phyloP scores from a whole-genome alignment of 2,888 invertebrate genomes.

The Omphaloscelis lunosa region DNA sequence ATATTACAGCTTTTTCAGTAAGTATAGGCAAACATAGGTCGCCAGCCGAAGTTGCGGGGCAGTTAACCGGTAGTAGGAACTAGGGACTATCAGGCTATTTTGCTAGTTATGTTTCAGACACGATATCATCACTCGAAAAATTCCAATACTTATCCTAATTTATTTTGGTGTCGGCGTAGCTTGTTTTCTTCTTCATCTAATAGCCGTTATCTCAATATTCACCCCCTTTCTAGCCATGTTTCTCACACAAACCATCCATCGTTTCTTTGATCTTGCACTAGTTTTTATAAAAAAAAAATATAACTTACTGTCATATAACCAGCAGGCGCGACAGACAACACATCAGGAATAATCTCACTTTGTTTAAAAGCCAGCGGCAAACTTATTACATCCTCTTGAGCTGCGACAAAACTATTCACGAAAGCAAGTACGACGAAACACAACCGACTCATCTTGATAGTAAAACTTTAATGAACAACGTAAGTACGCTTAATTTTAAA shows the following conservation, averaged over 20 bases:
- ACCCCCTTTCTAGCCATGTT: too few relatives aligned
- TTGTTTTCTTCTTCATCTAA: background rate
- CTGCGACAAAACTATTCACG: background rate
- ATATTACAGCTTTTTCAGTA: too few relatives aligned
- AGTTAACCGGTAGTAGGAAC: too few relatives aligned
- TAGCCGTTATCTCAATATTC: background rate
- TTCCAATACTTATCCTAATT: background rate
- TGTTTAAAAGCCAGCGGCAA: conserved; percentile 45
- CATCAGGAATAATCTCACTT: conserved; percentile 57
- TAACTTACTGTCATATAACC: conserved; percentile 49
- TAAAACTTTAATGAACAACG: conserved; percentile 1
- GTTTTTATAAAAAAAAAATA: background rate
- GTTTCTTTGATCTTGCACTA: background rate
- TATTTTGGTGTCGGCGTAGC: background rate
- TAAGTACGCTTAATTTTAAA: background rate
- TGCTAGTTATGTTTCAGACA: too few relatives aligned
- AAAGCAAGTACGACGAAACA: conserved; percentile 1
- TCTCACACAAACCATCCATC: background rate
- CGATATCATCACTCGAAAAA: background rate
- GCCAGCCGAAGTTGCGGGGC: too few relatives aligned
- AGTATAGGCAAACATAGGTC: too few relatives aligned
- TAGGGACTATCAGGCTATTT: too few relatives aligned
- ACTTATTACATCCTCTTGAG: background rate
- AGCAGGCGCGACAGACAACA: conserved; percentile 41
- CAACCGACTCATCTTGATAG: conserved; percentile 31